phyloP scores from a whole-genome alignment of 2,113 vertebrate species.

The Antechinus stuartii region DNA sequence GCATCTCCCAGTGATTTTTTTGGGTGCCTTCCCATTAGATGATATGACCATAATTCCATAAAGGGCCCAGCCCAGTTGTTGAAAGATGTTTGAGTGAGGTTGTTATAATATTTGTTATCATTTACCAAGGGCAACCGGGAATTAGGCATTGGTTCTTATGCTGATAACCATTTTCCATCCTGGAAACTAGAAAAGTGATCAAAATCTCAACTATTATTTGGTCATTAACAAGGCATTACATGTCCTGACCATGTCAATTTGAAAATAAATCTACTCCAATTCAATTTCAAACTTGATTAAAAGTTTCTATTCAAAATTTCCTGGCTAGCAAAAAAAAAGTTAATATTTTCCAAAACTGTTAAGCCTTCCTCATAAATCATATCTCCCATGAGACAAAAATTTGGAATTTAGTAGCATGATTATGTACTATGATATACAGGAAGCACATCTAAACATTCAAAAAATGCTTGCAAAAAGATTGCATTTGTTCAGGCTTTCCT shows the following conservation, averaged over 20 bases:
- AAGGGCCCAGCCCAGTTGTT: conserved; percentile 4
- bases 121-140: background rate
- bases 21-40: background rate
- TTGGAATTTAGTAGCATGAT: conserved; percentile 15
- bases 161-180: background rate
- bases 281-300: conserved; percentile 8
- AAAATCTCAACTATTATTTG: background rate
- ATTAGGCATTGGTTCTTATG: background rate
- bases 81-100: conserved; percentile 5
- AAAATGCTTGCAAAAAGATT: background rate
- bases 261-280: conserved; percentile 12
- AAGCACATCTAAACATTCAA: background rate
- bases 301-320: background rate
- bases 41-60: conserved; percentile 16
- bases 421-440: conserved; percentile 3
- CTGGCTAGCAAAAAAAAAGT: conserved; percentile 5
- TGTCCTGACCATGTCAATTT: background rate
- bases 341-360: conserved; percentile 25
- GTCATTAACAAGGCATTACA: background rate
- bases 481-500: background rate
- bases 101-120: background rate
- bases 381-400: conserved; percentile 7
- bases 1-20: background rate
- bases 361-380: conserved; percentile 15
- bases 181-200: background rate